These are phyloP conservation scores for Caenorhabditis drosophilae DNA, from an alignment of 2,888 invertebrate genomes.

Conservation along the genomic window DNA sequence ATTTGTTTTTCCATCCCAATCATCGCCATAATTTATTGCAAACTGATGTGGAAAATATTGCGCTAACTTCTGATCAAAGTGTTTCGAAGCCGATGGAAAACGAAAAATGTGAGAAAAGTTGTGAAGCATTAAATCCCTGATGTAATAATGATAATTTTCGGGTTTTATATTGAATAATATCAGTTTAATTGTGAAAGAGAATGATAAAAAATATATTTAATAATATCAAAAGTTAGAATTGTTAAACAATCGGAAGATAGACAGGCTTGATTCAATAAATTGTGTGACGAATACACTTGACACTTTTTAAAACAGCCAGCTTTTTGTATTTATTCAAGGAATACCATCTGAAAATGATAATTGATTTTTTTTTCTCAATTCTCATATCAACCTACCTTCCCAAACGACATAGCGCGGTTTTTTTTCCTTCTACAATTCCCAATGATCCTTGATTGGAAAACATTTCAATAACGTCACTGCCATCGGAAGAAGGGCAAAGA, in stretches of 20 bases:
- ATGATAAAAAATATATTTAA: background rate
- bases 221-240: no score
- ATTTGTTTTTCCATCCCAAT: background rate
- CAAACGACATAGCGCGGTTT: constrained; percentile 11
- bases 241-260: no score
- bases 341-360: constrained; percentile 37
- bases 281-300: no score
- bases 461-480: constrained; percentile 13
- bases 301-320: background rate
- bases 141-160: background rate
- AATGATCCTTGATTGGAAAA: constrained; percentile 10
- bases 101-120: no score
- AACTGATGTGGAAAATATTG: no score
- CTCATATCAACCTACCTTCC: no score
- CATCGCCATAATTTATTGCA: no score
- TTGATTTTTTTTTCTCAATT: background rate
- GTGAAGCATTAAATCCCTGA: no score
- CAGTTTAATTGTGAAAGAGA: background rate
- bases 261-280: no score
- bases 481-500: no score
- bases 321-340: constrained; percentile 4
- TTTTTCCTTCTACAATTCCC: constrained; percentile 6
- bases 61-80: no score
- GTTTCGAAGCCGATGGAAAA: no score
- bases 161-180: background rate